A percentile compares a stretch with the other conserved stretches of the same genome.
Evolutionary conservation across 2,888 invertebrate genomes (phyloP).

Genomic region (Apantesis nais): DNA sequence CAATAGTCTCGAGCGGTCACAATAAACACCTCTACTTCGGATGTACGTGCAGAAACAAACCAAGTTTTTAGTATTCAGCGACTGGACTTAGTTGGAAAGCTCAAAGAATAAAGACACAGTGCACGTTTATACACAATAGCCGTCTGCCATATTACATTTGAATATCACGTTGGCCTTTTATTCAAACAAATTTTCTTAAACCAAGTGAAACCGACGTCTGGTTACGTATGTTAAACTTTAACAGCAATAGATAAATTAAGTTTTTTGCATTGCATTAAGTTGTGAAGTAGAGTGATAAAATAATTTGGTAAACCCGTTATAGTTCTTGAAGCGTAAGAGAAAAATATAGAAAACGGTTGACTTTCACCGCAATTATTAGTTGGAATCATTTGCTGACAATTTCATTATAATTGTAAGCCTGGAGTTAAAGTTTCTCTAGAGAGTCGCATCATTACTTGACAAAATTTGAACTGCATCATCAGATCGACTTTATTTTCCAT

Average conservation of each 20-base stretch:
- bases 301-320: background rate
- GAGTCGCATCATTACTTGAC: conserved; percentile 28
- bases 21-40: conserved; percentile 38
- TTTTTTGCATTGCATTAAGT: background rate
- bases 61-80: conserved; percentile 43
- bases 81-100: conserved; percentile 38
- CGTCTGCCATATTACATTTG: conserved; percentile 31
- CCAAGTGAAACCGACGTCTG: background rate
- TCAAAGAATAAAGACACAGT: conserved; percentile 37
- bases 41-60: conserved; percentile 34
- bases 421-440: conserved; percentile 31
- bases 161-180: conserved; percentile 33
- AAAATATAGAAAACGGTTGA: conserved; percentile 16
- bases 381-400: conserved; percentile 24
- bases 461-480: conserved; percentile 37
- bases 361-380: conserved; percentile 31
- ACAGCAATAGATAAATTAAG: background rate
- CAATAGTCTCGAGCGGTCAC: conserved; percentile 40
- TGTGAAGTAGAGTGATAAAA: background rate
- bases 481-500: conserved; percentile 11
- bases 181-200: conserved; percentile 29
- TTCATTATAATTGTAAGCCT: conserved; percentile 28
- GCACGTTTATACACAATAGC: conserved; percentile 33
- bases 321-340: conserved; percentile 18
- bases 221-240: background rate